Evolutionary conservation across 2,888 invertebrate genomes (phyloP).

Genomic region (Aphrophora alni): DNA sequence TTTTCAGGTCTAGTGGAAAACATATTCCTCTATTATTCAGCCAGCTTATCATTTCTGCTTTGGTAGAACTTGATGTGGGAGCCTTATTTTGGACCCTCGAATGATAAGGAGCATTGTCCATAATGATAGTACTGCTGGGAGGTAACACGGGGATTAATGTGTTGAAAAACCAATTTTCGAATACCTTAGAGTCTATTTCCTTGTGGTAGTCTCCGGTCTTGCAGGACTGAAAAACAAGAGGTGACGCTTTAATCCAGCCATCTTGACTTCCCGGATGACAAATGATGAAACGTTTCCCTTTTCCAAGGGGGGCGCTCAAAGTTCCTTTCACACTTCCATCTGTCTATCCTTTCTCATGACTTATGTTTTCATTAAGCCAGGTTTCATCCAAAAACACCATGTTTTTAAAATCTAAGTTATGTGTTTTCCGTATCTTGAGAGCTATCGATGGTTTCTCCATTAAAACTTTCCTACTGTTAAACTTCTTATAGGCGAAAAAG

Average conservation of each 20-base stretch:
- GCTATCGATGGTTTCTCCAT: not conserved
- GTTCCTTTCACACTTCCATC: no score
- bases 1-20: constrained; percentile 23
- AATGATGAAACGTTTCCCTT: no score
- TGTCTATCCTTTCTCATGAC: not conserved
- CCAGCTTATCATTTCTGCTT: constrained; percentile 22
- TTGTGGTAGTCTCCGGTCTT: constrained; percentile 7
- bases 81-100: constrained; percentile 16
- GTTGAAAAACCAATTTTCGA: constrained; percentile 14
- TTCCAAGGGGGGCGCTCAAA: no score
- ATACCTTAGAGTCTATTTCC: constrained; percentile 10
- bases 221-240: constrained; percentile 8
- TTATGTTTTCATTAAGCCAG: not conserved
- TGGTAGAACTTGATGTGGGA: constrained; percentile 22
- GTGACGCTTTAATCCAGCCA: not conserved
- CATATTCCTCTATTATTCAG: constrained; percentile 22
- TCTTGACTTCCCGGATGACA: no score
- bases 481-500: not conserved
- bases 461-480: not conserved
- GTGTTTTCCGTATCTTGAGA: not conserved
- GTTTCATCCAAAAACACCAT: not conserved
- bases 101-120: not conserved
- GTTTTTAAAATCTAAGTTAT: not conserved
- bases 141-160: constrained; percentile 20
- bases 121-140: constrained; percentile 25